phyloP scores from a whole-genome alignment of 2,888 invertebrate species.

The Netelia melanura region DNA sequence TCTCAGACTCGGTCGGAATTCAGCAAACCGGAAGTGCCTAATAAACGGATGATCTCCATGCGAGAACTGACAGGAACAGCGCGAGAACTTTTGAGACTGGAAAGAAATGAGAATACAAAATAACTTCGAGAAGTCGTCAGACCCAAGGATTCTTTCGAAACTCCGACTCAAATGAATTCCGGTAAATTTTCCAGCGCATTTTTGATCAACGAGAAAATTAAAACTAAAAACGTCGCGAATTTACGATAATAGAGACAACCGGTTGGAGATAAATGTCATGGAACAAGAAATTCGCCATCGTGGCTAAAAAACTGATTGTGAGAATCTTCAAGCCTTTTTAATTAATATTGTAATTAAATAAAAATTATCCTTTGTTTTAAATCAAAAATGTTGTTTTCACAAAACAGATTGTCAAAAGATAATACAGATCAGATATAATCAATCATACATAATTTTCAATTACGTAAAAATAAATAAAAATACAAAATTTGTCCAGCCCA shows the following conservation, averaged over 20 bases:
- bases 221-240: neutral
- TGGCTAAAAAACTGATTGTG: constrained; percentile 25
- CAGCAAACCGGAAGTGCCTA: constrained; percentile 13
- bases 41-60: neutral
- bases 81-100: neutral
- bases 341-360: constrained; percentile 27
- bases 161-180: neutral
- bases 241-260: too few relatives aligned
- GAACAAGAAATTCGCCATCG: constrained; percentile 29
- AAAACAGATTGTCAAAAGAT: too few relatives aligned
- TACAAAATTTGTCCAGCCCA: too few relatives aligned
- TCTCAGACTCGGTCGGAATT: constrained; percentile 4
- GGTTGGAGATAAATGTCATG: constrained; percentile 4
- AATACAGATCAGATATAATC: too few relatives aligned
- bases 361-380: too few relatives aligned
- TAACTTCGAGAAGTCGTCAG: neutral
- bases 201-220: neutral
- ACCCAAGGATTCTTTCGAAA: neutral
- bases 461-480: too few relatives aligned
- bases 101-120: neutral
- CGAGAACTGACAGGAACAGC: neutral
- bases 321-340: constrained; percentile 7
- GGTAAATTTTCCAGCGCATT: constrained; percentile 15
- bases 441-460: too few relatives aligned
- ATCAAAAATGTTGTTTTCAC: too few relatives aligned